Base-by-base conservation (phyloP, 2,888 invertebrate genomes). In the Minunthozetes semirufus region DNA sequence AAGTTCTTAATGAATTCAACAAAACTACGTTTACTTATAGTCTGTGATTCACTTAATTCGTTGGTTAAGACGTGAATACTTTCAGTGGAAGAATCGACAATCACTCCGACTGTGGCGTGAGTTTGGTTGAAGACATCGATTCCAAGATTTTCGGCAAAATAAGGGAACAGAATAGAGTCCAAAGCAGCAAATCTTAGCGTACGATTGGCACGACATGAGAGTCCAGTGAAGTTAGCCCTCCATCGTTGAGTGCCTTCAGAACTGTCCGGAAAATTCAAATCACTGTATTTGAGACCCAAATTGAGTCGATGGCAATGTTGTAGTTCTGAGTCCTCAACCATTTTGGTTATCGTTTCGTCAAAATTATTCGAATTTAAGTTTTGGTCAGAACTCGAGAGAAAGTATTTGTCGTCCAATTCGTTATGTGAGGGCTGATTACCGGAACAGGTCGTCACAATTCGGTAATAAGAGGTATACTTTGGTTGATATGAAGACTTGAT, bases 61-160 rank as follows among this genome's bases (percentile, higher is more conserved):
- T 75, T 75, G 59, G 61, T 75, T n/a, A 76, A 33, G 13, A 76
- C 33, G 50, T 76, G 48, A 63, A 76, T 48, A 68, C 61, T 72
- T 53, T 76, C 75, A 22, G 27, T 19, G 6, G 25, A 22, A 4
- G 77, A 66, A 53, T 78, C 78, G 48, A 77, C 33, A 53, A 80
- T 79, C 22, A 80, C 75, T 27, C 78, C 79, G 42, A 78, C 77
- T 25, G 78, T 78, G 70, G 73, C 79, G 59, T 78, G 78, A 19
- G 77, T 59, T 61, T 77, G 74, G 4, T 78, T 77, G 13, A 79
- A 77, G n/a, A 79, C 74, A 76, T 91, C 88, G 27, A 92, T 86
- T 1, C 91, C 92, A 6, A 93, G 86, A 29, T 87, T 86, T 81
- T 90, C 88, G 0, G 91, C 89, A 81, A 92, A 90, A 80, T 89